Evolutionary conservation across 2,888 invertebrate genomes (phyloP), one percentile per base, ranked within the genome.

Genomic region (Sturmia bella): DNA sequence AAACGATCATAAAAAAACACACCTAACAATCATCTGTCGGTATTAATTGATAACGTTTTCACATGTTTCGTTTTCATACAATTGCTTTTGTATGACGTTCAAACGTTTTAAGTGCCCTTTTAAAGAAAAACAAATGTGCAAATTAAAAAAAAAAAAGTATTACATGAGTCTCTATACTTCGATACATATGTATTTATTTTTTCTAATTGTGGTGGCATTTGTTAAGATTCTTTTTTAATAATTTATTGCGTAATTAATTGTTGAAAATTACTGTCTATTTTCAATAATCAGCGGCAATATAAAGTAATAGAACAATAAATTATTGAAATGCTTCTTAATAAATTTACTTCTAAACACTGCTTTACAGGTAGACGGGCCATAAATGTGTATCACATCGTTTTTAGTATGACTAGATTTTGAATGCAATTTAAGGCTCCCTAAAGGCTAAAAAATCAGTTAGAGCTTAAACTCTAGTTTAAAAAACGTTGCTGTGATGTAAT

Each of bases 1-100:
- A 21, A 59, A 6, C 13, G 5, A 41, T 43, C 24, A 39, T 13
- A 19, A 57, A n/a, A 17, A 21, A 39, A 12, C 21, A 57, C 39
- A 17, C 21, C 21, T 11, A 39, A 15, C 15, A 1, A 45, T 45
- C 39, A 45, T 45, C 39, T 39, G 57, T 57, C 21, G 17, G n/a
- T 32, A 32, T 32, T 39, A 43, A 56, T 57, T 69, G 56, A 43
- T n/a, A 27, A 27, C 43, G 32, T 12, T 45, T 69, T 48, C 11
- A 41, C 41, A 52, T 43, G 9, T 54, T 27, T 27, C 12, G 1
- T 56, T 56, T 19, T 11, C 12, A 43, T 19, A 41, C 15, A 61
- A 41, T 43, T 15, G 7, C 61, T 9, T 32, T 32, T 32, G 6
- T 32, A 32, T 52, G 17, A 66, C 39, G 32, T n/a, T n/a, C 9